Evolutionary conservation across 2,113 vertebrate species (phyloP).

Genomic region (Bostrychus sinensis): DNA sequence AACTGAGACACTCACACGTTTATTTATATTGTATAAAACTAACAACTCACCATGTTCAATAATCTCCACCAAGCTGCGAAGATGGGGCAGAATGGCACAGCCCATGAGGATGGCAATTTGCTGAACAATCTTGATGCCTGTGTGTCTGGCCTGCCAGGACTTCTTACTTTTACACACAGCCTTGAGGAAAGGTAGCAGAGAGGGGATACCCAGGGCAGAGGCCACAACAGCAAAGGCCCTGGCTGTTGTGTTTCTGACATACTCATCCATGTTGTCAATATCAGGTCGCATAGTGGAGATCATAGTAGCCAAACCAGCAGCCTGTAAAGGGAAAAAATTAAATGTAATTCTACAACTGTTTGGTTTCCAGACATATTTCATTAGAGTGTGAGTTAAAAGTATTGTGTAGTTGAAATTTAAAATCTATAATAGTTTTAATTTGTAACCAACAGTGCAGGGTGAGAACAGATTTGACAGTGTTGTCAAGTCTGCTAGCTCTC

Average conservation of each 20-base stretch:
- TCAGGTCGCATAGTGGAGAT: conserved; percentile 99
- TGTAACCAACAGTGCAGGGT: conserved; percentile 70
- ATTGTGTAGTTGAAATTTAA: too few relatives aligned
- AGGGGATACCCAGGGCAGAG: conserved; percentile 97
- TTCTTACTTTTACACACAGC: conserved; percentile 99
- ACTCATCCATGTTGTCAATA: conserved; percentile 99
- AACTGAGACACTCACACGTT: too few relatives aligned
- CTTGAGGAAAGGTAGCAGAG: conserved; percentile 95
- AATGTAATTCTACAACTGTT: background rate
- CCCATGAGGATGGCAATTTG: conserved; percentile 99
- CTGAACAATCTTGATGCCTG: conserved; percentile 99
- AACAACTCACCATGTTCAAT: conserved; percentile 92
- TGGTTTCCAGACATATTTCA: too few relatives aligned
- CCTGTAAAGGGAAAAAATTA: conserved; percentile 71
- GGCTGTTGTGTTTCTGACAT: conserved; percentile 97
- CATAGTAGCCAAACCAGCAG: conserved; percentile 98
- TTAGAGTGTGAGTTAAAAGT: too few relatives aligned
- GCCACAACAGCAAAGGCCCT: conserved; percentile 97
- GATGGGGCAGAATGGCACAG: conserved; percentile 96
- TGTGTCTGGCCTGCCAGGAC: conserved; percentile 97
- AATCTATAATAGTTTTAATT: too few relatives aligned
- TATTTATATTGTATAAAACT: too few relatives aligned
- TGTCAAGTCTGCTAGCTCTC: conserved; percentile 55
- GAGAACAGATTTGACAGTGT: conserved; percentile 57
- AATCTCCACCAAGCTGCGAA: conserved; percentile 98